These are phyloP conservation scores for Neelides sp. DNA, from an alignment of 1,140 invertebrate species.

Conservation along the genomic window DNA sequence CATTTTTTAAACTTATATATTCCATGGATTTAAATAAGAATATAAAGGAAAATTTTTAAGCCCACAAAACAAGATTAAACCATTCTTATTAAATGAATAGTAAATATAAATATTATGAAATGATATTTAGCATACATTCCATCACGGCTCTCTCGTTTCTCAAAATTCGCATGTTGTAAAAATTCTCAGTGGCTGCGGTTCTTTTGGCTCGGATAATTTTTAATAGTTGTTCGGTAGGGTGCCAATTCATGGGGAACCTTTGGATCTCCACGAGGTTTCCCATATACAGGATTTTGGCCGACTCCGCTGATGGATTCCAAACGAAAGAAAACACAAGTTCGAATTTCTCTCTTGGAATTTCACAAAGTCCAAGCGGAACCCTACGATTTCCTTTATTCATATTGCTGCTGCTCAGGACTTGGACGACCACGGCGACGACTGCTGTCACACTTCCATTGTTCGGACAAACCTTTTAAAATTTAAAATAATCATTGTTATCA, in stretches of 20 bases:
- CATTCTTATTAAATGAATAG: neutral
- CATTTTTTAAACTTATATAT: neutral
- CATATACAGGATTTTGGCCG: conserved; percentile 17
- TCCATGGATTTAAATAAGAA: too few relatives aligned
- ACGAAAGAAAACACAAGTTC: conserved; percentile 24
- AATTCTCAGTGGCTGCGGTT: conserved; percentile 2
- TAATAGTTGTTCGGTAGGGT: conserved; percentile 25
- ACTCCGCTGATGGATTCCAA: conserved; percentile 23
- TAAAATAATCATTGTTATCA: too few relatives aligned
- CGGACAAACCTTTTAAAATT: too few relatives aligned
- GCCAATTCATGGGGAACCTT: conserved; percentile 16
- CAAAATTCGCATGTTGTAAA: conserved; percentile 7
- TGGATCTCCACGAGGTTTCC: conserved; percentile 19
- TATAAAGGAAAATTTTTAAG: too few relatives aligned
- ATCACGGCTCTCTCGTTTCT: conserved; percentile 20
- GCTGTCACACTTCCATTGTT: too few relatives aligned
- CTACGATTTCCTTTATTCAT: too few relatives aligned
- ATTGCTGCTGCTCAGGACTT: too few relatives aligned
- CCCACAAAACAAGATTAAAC: neutral
- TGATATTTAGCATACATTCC: conserved; percentile 15
- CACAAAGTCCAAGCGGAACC: too few relatives aligned
- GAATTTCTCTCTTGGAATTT: conserved; percentile 17
- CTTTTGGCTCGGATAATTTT: conserved; percentile 12
- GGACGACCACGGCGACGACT: too few relatives aligned
- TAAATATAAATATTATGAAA: neutral